Percentiles rank a stretch among this genome's conserved stretches.
These are phyloP conservation scores for Drosophila nannoptera DNA, from an alignment of 1,140 invertebrate genomes.

Conservation along the genomic window DNA sequence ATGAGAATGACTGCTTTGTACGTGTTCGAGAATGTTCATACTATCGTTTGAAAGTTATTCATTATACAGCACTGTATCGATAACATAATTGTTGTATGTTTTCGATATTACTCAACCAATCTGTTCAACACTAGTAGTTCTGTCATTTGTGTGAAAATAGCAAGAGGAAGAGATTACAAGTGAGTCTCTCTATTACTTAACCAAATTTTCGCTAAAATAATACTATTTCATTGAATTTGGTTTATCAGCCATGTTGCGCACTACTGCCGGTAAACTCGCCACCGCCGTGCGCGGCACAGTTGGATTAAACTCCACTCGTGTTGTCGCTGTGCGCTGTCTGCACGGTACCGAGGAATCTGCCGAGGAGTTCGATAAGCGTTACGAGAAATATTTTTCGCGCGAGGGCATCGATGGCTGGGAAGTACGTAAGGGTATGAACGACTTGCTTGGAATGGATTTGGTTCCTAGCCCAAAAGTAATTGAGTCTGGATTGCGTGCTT, in stretches of 20 bases:
- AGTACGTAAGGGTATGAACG: slow-evolving; percentile 92
- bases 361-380: slow-evolving; percentile 87
- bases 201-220: slow-evolving; percentile 59
- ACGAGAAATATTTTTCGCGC: slow-evolving; percentile 92
- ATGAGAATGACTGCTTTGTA: slow-evolving; percentile 40
- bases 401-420: slow-evolving; percentile 98
- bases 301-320: slow-evolving; percentile 47
- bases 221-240: slow-evolving; percentile 31
- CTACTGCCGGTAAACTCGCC: slow-evolving; percentile 78
- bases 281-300: slow-evolving; percentile 73
- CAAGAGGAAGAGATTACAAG: slow-evolving; percentile 57
- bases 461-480: slow-evolving; percentile 97
- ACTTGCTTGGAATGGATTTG: slow-evolving; percentile 92
- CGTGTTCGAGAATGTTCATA: slow-evolving; percentile 35
- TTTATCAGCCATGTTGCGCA: slow-evolving; percentile 80
- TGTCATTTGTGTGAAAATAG: slow-evolving; percentile 51
- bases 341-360: slow-evolving; percentile 81
- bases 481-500: slow-evolving; percentile 93
- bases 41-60: slow-evolving; percentile 25
- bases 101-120: slow-evolving; percentile 11
- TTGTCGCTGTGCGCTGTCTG: slow-evolving; percentile 70
- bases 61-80: slow-evolving; percentile 17
- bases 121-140: slow-evolving; percentile 22
- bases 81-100: neutral
- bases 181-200: slow-evolving; percentile 71